Conservation (phyloP, 30 jellyfish, hydroid and myxozoan genomes). For the Sanderia malayensis region DNA sequence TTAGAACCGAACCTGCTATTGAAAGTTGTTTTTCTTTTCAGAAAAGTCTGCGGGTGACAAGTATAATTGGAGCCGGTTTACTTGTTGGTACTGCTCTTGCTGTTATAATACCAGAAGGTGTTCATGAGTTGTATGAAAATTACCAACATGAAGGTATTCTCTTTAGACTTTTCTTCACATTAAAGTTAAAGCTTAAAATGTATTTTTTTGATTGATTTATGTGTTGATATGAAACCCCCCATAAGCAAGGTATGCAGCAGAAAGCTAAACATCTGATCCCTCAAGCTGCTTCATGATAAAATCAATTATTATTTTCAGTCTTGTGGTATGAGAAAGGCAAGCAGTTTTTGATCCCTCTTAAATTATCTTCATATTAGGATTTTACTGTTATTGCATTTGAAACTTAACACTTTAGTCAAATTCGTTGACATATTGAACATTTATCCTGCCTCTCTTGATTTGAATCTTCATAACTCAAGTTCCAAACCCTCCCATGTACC, state of each 20-base stretch:
- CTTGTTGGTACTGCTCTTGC: slow-evolving; percentile 96
- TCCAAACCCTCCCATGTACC: no score
- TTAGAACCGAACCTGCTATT: not conserved
- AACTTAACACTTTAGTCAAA: not conserved
- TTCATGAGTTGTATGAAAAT: slow-evolving; percentile 85
- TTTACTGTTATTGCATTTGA: not conserved
- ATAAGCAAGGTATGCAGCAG: no score
- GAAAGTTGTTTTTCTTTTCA: slow-evolving; percentile 8
- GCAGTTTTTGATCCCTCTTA: no score
- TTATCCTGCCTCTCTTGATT: not conserved
- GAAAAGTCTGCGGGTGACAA: slow-evolving; percentile 71
- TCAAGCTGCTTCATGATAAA: not conserved
- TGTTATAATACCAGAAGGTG: slow-evolving; percentile 97
- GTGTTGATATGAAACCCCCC: no score
- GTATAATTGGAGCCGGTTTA: slow-evolving; percentile 91
- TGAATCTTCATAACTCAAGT: no score
- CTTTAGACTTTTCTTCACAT: no score
- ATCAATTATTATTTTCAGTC: no score
- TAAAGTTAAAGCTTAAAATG: no score
- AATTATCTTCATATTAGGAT: not conserved
- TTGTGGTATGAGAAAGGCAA: no score
- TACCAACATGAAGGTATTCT: slow-evolving; percentile 48
- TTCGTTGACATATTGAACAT: not conserved
- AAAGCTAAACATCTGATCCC: no score
- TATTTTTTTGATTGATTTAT: no score